Evolutionary conservation across 2,888 invertebrate species (phyloP).

Genomic region (Phanerotoma sp.): DNA sequence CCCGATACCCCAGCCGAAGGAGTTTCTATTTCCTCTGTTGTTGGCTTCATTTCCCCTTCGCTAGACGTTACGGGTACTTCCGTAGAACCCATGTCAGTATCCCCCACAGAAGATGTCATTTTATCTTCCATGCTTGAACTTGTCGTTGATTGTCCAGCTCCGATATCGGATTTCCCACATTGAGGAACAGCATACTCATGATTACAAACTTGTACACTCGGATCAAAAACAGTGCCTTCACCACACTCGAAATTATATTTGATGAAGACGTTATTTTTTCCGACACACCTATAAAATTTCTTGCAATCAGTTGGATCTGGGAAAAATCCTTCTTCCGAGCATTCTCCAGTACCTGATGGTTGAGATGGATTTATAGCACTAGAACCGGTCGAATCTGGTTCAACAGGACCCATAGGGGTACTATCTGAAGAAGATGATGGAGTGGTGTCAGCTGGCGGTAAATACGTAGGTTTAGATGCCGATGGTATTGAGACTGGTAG

Average conservation of each 20-base stretch:
- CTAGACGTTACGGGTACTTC: no score
- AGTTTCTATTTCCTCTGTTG: no score
- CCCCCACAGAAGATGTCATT: no score
- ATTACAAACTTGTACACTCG: slow-evolving; percentile 65
- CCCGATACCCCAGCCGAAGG: no score
- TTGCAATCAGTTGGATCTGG: slow-evolving; percentile 69
- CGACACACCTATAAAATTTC: slow-evolving; percentile 76
- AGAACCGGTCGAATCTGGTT: background rate
- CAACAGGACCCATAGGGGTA: background rate
- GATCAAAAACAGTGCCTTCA: slow-evolving; percentile 71
- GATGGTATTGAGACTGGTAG: no score
- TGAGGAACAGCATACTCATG: slow-evolving; percentile 60
- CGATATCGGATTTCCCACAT: slow-evolving; percentile 27
- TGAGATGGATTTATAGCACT: background rate
- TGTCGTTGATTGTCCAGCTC: no score
- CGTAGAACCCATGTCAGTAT: no score
- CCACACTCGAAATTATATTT: slow-evolving; percentile 67
- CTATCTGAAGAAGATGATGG: no score
- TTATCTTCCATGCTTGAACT: no score
- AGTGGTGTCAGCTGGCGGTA: no score
- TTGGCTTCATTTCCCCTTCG: no score
- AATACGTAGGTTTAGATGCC: no score
- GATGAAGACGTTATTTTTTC: slow-evolving; percentile 59
- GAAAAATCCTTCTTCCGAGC: slow-evolving; percentile 69
- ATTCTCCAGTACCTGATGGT: slow-evolving; percentile 53